Conservation (phyloP, 2,797 vertebrate genomes). For the Eutrigla gurnardus region DNA sequence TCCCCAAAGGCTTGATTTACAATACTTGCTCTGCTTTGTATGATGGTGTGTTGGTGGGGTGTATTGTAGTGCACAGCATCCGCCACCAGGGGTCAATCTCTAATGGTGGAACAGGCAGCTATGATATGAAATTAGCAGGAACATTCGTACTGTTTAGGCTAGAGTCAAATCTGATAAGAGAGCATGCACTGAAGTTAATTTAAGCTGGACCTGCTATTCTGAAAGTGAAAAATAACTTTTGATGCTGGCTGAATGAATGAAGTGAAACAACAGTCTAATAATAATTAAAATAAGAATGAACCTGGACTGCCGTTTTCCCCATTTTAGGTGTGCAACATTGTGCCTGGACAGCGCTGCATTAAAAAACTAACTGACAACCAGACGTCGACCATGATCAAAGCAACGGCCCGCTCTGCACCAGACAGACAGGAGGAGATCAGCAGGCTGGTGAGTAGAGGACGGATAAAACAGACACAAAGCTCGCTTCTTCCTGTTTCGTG, state of each 20-base stretch:
- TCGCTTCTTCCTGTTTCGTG: accelerated
- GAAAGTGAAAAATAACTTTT: not conserved
- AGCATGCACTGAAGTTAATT: not conserved
- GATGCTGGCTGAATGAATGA: too few species aligned
- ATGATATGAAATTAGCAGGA: not conserved
- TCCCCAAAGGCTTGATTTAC: not conserved
- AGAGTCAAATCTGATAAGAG: too few species aligned
- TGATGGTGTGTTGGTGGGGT: not conserved
- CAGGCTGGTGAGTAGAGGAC: conserved; percentile 88
- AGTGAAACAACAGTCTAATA: not conserved
- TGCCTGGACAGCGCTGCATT: conserved; percentile 96
- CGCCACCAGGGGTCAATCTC: not conserved
- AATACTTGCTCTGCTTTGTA: not conserved
- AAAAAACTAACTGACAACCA: conserved; percentile 99
- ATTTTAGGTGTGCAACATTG: conserved; percentile 95
- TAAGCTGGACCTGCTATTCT: not conserved
- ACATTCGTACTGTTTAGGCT: not conserved
- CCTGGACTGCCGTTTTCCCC: not conserved
- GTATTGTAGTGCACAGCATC: not conserved
- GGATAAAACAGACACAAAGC: not conserved
- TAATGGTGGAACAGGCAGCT: not conserved
- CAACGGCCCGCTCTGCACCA: conserved; percentile 95
- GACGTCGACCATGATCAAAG: conserved; percentile 98
- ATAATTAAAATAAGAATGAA: not conserved
- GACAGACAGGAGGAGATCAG: conserved; percentile 98